Evolutionary conservation across 2,113 vertebrate species (phyloP).

Genomic region (Callospermophilus lateralis): DNA sequence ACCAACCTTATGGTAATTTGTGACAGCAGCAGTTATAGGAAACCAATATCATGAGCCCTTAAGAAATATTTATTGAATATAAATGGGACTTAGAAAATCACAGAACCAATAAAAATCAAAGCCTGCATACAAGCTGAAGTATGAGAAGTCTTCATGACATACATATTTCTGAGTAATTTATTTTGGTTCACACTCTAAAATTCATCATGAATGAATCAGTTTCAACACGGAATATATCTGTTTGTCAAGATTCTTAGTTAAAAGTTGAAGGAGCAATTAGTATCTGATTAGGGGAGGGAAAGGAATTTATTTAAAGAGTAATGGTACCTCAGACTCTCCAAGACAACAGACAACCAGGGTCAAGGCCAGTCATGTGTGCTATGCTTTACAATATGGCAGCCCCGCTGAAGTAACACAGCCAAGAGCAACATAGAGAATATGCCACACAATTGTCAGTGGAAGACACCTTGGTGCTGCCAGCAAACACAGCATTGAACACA

Average conservation of each 20-base stretch:
- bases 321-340: background rate
- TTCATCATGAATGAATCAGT: background rate
- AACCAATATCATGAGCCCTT: background rate
- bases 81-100: constrained; percentile 11
- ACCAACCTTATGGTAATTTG: background rate
- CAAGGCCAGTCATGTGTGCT: background rate
- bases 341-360: background rate
- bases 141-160: background rate
- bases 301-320: background rate
- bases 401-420: background rate
- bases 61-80: background rate
- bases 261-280: background rate
- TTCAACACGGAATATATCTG: background rate
- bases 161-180: background rate
- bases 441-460: background rate
- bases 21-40: background rate
- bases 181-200: background rate
- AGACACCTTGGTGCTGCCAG: background rate
- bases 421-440: background rate
- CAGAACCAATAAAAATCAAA: background rate
- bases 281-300: background rate
- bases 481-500: background rate
- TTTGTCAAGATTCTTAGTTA: background rate
- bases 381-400: background rate
- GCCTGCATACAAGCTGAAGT: background rate